Conservation (phyloP, 2,888 invertebrate species). For the Deladenus siricidicola region DNA sequence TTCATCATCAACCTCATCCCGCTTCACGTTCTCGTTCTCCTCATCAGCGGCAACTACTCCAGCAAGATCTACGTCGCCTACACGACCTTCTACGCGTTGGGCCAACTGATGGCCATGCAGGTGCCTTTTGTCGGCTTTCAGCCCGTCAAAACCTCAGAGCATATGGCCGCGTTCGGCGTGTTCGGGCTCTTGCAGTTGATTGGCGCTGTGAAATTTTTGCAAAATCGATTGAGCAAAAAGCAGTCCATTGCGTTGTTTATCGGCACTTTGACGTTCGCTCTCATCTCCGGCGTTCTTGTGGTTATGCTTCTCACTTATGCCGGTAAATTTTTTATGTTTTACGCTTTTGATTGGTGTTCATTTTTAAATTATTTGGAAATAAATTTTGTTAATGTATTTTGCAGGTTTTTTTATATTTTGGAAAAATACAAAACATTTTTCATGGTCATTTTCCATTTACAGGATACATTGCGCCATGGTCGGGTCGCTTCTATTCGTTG, state of each 20-base stretch:
- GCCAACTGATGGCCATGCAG: conserved; percentile 92
- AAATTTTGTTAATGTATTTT: too few species aligned
- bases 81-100: conserved; percentile 90
- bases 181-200: conserved; percentile 74
- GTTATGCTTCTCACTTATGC: conserved; percentile 68
- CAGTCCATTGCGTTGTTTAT: conserved; percentile 64
- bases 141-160: conserved; percentile 94
- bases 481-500: conserved; percentile 90
- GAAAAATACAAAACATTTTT: neutral
- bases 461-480: conserved; percentile 89
- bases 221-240: conserved; percentile 41
- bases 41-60: conserved; percentile 86
- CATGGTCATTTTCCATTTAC: conserved; percentile 12
- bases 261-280: conserved; percentile 62
- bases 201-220: conserved; percentile 44
- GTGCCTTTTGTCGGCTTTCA: conserved; percentile 76
- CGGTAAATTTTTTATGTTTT: too few species aligned
- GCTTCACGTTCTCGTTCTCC: conserved; percentile 83
- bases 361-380: too few species aligned
- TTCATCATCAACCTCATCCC: conserved; percentile 99
- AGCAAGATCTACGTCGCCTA: conserved; percentile 70
- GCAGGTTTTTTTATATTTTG: neutral
- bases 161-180: conserved; percentile 97
- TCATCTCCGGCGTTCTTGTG: conserved; percentile 32
- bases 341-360: too few species aligned